Evolutionary conservation across 2,888 invertebrate genomes (phyloP).

Genomic region (Orthonychiurus folsomi): DNA sequence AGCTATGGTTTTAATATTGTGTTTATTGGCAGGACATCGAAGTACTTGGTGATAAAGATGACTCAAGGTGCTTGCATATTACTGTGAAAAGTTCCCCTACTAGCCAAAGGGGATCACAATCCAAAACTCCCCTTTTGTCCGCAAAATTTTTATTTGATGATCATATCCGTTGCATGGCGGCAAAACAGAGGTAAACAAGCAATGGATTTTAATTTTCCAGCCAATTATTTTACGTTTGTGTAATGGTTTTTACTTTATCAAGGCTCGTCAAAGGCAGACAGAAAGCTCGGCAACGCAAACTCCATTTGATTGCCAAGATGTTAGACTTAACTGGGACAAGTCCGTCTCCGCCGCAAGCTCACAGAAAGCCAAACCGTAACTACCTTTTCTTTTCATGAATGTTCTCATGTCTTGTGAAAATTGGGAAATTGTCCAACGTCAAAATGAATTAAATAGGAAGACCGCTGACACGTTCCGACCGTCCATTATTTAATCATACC

Average conservation of each 20-base stretch:
- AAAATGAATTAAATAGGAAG: conserved; percentile 10
- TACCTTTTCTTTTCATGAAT: conserved; percentile 9
- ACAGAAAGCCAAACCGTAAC: conserved; percentile 26
- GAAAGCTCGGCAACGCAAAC: conserved; percentile 91
- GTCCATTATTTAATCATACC: conserved; percentile 31
- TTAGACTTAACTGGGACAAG: conserved; percentile 60
- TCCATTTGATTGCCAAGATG: conserved; percentile 87
- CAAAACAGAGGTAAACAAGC: conserved; percentile 74
- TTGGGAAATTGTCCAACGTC: conserved; percentile 1
- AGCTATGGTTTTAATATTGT: background rate
- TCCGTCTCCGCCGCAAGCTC: conserved; percentile 39
- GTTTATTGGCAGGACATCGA: conserved; percentile 72
- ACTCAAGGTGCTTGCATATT: conserved; percentile 87
- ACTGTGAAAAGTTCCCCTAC: conserved; percentile 66
- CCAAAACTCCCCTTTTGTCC: conserved; percentile 61
- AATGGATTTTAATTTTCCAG: conserved; percentile 7
- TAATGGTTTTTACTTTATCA: conserved; percentile 7
- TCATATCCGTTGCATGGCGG: conserved; percentile 98
- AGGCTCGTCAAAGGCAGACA: conserved; percentile 63
- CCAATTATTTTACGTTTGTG: too few relatives aligned
- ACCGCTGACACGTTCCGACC: conserved; percentile 13
- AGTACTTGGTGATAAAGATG: conserved; percentile 89
- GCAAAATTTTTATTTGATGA: conserved; percentile 97
- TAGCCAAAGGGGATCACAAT: conserved; percentile 50
- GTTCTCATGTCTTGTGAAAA: background rate